Evolutionary conservation across 2,797 vertebrate species (phyloP).

Genomic region (Dendrocincla fuliginosa): DNA sequence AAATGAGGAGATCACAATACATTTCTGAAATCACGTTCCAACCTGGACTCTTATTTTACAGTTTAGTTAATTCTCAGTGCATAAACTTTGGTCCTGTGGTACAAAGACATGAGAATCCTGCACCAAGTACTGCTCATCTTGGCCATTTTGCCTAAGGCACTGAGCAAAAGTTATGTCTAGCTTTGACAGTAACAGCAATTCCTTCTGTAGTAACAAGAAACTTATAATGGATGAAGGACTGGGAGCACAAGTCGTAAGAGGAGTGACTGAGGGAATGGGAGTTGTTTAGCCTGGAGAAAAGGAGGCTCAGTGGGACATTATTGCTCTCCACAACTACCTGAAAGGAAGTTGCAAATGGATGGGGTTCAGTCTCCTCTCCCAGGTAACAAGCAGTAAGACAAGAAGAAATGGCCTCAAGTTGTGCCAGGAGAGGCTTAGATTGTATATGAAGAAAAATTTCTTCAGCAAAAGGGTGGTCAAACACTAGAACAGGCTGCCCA

Average conservation of each 20-base stretch:
- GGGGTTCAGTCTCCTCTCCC: neutral
- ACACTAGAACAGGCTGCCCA: neutral
- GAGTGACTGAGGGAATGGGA: neutral
- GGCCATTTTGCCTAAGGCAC: neutral
- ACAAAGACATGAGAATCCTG: neutral
- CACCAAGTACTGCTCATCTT: neutral
- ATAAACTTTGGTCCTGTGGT: neutral
- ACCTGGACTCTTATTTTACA: neutral
- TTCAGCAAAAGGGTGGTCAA: neutral
- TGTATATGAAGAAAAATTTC: neutral
- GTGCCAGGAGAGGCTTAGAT: neutral
- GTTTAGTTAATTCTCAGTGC: neutral
- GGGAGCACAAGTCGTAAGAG: neutral
- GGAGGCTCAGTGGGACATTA: neutral
- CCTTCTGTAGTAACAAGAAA: neutral
- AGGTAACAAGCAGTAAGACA: neutral
- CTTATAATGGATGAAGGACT: neutral
- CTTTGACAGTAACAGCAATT: slow-evolving; percentile 9
- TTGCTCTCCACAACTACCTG: neutral
- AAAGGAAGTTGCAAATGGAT: neutral
- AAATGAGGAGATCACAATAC: neutral
- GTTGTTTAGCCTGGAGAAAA: neutral
- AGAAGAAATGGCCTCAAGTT: neutral
- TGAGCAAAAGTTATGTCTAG: neutral
- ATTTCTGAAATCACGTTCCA: neutral